These are phyloP conservation scores for Mayetiola destructor DNA, from an alignment of 2,888 invertebrate genomes.

Conservation along the genomic window DNA sequence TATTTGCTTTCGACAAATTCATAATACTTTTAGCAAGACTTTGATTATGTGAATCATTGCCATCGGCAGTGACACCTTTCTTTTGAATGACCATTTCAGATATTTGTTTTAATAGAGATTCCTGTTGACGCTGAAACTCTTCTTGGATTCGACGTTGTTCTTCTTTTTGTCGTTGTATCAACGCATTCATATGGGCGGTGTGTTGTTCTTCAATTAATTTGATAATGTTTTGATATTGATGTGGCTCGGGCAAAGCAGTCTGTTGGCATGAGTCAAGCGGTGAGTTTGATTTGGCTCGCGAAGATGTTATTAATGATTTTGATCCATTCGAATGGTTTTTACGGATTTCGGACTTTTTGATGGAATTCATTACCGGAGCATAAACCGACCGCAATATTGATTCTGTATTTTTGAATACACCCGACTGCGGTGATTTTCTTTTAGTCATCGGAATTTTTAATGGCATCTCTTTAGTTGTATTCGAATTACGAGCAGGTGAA, in stretches of 20 bases:
- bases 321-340: neutral
- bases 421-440: too few relatives aligned
- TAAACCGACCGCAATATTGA: neutral
- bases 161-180: constrained; percentile 47
- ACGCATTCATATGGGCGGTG: constrained; percentile 43
- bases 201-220: constrained; percentile 44
- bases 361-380: neutral
- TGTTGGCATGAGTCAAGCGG: too few relatives aligned
- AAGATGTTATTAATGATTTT: neutral
- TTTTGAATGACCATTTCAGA: neutral
- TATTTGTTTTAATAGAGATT: constrained; percentile 36
- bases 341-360: neutral
- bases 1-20: too few relatives aligned
- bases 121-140: constrained; percentile 51
- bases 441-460: too few relatives aligned
- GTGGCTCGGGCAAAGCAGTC: too few relatives aligned
- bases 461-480: too few relatives aligned
- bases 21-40: neutral
- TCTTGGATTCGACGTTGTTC: constrained; percentile 48
- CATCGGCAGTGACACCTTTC: neutral
- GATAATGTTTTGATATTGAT: constrained; percentile 15
- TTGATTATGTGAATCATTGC: neutral
- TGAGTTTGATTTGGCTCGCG: too few relatives aligned
- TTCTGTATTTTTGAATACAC: neutral
- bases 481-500: too few relatives aligned